Base-by-base conservation (phyloP, 2,797 vertebrate genomes). In the Acridotheres tristis region DNA sequence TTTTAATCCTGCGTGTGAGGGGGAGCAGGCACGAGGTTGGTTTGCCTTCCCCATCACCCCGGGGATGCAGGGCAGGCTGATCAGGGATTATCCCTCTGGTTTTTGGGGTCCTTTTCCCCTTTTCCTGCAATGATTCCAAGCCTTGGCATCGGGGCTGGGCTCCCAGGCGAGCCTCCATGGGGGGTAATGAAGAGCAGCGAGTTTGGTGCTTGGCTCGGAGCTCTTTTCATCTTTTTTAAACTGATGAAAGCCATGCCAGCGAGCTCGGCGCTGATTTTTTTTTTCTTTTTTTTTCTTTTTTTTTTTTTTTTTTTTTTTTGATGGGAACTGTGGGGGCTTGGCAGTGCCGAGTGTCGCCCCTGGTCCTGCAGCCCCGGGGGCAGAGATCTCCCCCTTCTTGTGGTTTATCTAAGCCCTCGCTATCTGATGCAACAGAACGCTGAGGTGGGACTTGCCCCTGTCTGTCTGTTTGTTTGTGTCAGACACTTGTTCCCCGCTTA, bases 301-400 rank as follows among this genome's bases (percentile, higher is more conserved):
- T 96, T 89, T 95, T 96, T 94, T 81, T 95, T 96, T 89, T 95
- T 96, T 94, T 81, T 95, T 96, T 89, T 95, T 96, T 94, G 83
- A 78, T 96, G 96, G 95, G 94, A 96, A 96, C 94, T 96, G 95
- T 94, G 96, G 95, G 94, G 94, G 94, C 92, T 96, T 96, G 91
- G 95, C 96, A 94, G 18, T 53, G 92, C 91, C 23, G 94, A 96
- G 91, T 89, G 87, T 94, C 86, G 74, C 93, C 94, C 93, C 95
- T 94, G 89, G 93, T 90, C 89, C 87, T 90, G 77, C 63, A 67
- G 83, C 93, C 91, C 79, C 84, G 65, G 83, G 61, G 95, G 96
- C 96, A 97, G 96, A 96, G 94, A 93, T 92, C 96, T 96, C 95
- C 94, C 88, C 92, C 91, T 87, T 96, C 95, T 96, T 93, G 96